Conservation (phyloP, 2,888 invertebrate genomes). For the Tiphia femorata region DNA sequence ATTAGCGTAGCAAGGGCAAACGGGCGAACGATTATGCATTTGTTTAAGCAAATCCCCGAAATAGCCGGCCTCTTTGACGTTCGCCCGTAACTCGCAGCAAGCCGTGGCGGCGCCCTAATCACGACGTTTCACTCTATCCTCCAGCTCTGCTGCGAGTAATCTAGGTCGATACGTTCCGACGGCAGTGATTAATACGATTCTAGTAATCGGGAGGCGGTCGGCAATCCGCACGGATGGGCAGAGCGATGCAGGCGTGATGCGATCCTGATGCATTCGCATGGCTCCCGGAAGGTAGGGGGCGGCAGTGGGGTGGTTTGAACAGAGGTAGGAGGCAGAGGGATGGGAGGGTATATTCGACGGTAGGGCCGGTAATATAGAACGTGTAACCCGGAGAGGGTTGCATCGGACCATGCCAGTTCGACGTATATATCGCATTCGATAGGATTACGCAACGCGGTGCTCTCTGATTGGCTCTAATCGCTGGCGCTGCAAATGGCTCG, state of each 20-base stretch:
- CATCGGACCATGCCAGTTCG: constrained; percentile 39
- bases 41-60: too few species aligned
- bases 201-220: constrained; percentile 58
- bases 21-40: too few species aligned
- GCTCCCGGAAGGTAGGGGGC: constrained; percentile 35
- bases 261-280: constrained; percentile 43
- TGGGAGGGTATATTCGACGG: constrained; percentile 23
- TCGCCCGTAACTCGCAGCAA: too few species aligned
- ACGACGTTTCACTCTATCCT: too few species aligned
- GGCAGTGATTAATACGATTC: constrained; percentile 62
- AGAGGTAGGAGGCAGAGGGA: constrained; percentile 27
- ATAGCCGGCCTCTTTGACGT: too few species aligned
- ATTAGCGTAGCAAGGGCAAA: too few species aligned
- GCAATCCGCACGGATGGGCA: constrained; percentile 50
- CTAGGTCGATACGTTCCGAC: constrained; percentile 43
- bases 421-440: constrained; percentile 47
- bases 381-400: constrained; percentile 47
- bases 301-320: constrained; percentile 16
- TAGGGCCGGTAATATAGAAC: constrained; percentile 45
- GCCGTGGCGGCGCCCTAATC: too few species aligned
- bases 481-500: constrained; percentile 50
- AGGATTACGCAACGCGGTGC: constrained; percentile 58
- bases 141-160: constrained; percentile 14
- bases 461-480: constrained; percentile 56
- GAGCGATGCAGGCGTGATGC: constrained; percentile 39